phyloP scores from a whole-genome alignment of 1,140 invertebrate species.

The Adoxophyes honmai region DNA sequence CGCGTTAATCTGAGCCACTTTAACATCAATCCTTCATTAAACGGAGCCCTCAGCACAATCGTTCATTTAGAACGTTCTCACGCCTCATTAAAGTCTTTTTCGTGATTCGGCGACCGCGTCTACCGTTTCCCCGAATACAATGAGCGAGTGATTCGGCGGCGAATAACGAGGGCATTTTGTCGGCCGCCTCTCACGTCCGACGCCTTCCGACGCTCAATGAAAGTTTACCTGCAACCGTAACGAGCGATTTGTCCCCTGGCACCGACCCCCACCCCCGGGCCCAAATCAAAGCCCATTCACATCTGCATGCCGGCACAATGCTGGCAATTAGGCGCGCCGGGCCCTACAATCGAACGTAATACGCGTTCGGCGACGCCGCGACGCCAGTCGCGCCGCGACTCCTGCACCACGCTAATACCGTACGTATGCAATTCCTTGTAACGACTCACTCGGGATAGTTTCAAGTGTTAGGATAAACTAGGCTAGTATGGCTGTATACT shows the following conservation, averaged over 20 bases:
- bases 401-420: background rate
- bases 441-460: background rate
- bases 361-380: conserved; percentile 59
- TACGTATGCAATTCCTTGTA: background rate
- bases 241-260: conserved; percentile 74
- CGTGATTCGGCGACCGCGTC: conserved; percentile 71
- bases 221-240: conserved; percentile 77
- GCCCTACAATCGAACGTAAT: conserved; percentile 75
- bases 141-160: conserved; percentile 75
- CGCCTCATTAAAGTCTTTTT: conserved; percentile 76
- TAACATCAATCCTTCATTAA: conserved; percentile 71
- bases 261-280: conserved; percentile 54
- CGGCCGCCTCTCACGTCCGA: conserved; percentile 74
- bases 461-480: background rate
- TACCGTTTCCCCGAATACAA: conserved; percentile 74
- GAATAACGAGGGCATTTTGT: conserved; percentile 76
- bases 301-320: conserved; percentile 76
- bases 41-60: conserved; percentile 55
- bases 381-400: conserved; percentile 19
- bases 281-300: conserved; percentile 77
- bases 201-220: conserved; percentile 76
- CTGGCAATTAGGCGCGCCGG: conserved; percentile 72
- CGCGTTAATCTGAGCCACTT: conserved; percentile 51
- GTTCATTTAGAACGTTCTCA: conserved; percentile 72
- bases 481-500: too few species aligned